phyloP scores from a whole-genome alignment of 2,797 vertebrate genomes.

The Megalops cyprinoides region DNA sequence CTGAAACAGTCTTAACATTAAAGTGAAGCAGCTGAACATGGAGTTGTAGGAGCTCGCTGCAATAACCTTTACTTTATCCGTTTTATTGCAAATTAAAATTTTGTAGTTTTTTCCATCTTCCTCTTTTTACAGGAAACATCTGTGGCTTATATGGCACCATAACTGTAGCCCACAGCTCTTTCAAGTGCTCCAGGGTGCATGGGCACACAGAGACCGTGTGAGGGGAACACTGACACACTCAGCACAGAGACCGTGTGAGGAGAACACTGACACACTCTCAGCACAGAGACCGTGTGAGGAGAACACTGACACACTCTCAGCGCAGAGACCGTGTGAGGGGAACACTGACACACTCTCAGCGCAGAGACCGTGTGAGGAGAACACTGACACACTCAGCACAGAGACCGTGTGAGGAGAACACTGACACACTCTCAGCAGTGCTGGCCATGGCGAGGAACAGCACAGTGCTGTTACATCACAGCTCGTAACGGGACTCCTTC shows the following conservation, averaged over 20 bases:
- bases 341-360: no score
- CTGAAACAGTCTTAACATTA: conserved; percentile 58
- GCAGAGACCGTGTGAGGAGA: no score
- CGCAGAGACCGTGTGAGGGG: no score
- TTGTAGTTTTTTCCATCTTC: conserved; percentile 83
- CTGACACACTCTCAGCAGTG: no score
- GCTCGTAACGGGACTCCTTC: no score
- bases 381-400: no score
- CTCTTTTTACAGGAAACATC: conserved; percentile 82
- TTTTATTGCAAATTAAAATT: conserved; percentile 82
- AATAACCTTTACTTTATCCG: conserved; percentile 76
- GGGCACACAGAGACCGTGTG: conserved; percentile 63
- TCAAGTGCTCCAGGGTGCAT: conserved; percentile 55
- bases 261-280: no score
- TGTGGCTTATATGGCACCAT: conserved; percentile 68
- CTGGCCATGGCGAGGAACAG: no score
- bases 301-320: no score
- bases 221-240: conserved; percentile 75
- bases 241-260: conserved; percentile 63
- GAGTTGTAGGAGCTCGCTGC: conserved; percentile 63
- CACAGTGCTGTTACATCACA: no score
- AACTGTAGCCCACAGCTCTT: conserved; percentile 65
- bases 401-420: no score
- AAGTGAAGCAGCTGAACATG: conserved; percentile 57
- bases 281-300: no score